These are phyloP conservation scores for Spilogale gracilis DNA, from an alignment of 2,113 vertebrate genomes.

Conservation along the genomic window DNA sequence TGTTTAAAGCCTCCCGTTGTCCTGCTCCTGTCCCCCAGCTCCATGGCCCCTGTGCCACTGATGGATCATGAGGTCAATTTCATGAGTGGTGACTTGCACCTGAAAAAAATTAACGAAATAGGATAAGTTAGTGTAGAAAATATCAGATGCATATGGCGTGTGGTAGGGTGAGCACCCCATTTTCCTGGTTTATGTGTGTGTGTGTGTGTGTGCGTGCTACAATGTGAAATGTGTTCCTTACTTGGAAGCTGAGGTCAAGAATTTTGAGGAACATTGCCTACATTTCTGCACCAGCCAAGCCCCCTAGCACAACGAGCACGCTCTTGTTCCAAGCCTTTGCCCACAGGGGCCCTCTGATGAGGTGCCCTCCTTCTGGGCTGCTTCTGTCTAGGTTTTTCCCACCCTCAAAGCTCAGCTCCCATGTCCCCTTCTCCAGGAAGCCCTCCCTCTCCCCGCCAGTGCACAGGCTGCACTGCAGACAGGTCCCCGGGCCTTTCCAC, in stretches of 20 bases:
- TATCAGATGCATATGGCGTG: no score
- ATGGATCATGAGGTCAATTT: neutral
- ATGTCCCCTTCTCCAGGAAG: neutral
- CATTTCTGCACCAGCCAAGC: neutral
- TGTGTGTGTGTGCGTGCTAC: neutral
- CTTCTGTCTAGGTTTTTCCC: neutral
- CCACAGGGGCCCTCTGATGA: no score
- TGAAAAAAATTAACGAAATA: neutral
- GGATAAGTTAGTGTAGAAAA: neutral
- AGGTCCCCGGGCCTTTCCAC: neutral
- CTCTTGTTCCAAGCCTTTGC: neutral
- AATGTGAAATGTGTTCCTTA: neutral
- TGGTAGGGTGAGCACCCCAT: neutral
- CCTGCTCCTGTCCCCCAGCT: neutral
- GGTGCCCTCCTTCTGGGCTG: neutral
- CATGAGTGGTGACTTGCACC: neutral
- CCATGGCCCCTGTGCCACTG: neutral
- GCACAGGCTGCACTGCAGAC: no score
- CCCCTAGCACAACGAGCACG: no score
- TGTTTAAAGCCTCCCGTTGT: neutral
- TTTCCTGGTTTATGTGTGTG: neutral
- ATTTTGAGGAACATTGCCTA: neutral
- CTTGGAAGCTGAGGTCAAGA: neutral
- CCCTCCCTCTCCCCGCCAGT: no score
- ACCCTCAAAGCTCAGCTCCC: neutral